A percentile compares a stretch with the other conserved stretches of the same genome.
Conservation (phyloP, 64 coral and sea anemone species). For the Exaiptasia diaphana region DNA sequence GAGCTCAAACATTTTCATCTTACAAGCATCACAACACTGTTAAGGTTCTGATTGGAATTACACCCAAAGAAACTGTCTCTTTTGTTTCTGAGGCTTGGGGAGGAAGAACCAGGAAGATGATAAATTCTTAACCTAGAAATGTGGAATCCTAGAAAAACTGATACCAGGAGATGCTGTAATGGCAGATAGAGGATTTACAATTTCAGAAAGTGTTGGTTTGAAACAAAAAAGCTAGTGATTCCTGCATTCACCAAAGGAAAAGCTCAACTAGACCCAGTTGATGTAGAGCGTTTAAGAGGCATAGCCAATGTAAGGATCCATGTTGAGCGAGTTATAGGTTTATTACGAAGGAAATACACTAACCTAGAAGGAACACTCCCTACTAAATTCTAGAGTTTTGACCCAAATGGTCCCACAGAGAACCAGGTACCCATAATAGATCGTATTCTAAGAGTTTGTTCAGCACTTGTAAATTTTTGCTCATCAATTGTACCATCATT, state of each 20-base stretch:
- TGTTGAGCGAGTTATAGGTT: constrained; percentile 26
- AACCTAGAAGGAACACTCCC: constrained; percentile 18
- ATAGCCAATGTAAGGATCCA: constrained; percentile 31
- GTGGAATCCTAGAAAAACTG: constrained; percentile 27
- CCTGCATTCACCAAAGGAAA: constrained; percentile 42
- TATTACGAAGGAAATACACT: constrained; percentile 3
- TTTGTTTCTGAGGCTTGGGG: constrained; percentile 27
- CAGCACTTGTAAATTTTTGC: constrained; percentile 52
- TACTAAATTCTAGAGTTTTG: constrained; percentile 21
- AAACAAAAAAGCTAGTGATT: constrained; percentile 22
- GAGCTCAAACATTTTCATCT: constrained; percentile 11
- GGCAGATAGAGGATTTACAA: constrained; percentile 23
- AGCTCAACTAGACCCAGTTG: constrained; percentile 23
- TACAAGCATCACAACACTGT: constrained; percentile 26
- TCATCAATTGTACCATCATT: constrained; percentile 29
- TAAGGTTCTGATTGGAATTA: constrained; percentile 9
- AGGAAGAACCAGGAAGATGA: constrained; percentile 29
- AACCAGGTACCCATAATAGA: constrained; percentile 14
- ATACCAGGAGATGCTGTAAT: constrained; percentile 34
- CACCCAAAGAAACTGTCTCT: constrained; percentile 16
- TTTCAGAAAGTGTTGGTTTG: constrained; percentile 23
- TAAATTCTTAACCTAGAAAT: constrained; percentile 41
- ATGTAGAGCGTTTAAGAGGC: constrained; percentile 16
- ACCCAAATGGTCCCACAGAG: constrained; percentile 11
- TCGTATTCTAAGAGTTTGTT: constrained; percentile 43